A percentile compares a stretch with the other conserved stretches of the same genome.
These are phyloP conservation scores for Hermaeophaga mercurialis DNA, from an alignment of 2,888 invertebrate genomes.

Conservation along the genomic window DNA sequence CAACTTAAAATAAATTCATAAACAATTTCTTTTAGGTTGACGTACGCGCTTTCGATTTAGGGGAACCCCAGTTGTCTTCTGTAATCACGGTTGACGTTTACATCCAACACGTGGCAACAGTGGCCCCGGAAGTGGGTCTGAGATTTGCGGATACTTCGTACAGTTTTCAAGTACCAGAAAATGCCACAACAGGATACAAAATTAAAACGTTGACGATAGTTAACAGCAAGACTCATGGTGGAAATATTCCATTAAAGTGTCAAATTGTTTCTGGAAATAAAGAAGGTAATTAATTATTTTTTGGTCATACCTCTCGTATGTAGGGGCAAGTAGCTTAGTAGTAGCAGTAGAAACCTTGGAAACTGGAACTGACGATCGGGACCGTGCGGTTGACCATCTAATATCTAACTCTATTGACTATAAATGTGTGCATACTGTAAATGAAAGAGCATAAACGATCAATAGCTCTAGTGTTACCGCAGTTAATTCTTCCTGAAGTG, in stretches of 20 bases:
- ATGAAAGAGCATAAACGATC: too few relatives aligned
- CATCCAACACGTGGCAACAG: constrained; percentile 76
- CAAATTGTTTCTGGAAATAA: constrained; percentile 79
- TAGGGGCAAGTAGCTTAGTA: too few relatives aligned
- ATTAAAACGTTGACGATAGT: constrained; percentile 76
- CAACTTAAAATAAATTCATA: background rate
- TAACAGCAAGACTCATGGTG: constrained; percentile 72
- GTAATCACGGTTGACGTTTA: constrained; percentile 81
- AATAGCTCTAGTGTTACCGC: too few relatives aligned
- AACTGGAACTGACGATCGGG: too few relatives aligned
- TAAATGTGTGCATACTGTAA: too few relatives aligned
- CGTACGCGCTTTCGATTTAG: constrained; percentile 84
- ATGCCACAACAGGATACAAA: constrained; percentile 68
- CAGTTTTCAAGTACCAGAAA: constrained; percentile 81
- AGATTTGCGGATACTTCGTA: constrained; percentile 89
- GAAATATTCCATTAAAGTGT: constrained; percentile 77
- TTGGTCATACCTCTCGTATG: too few relatives aligned
- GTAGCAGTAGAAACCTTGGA: too few relatives aligned
- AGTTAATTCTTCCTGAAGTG: too few relatives aligned
- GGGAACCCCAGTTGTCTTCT: constrained; percentile 82
- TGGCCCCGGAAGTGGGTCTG: constrained; percentile 72
- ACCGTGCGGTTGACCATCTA: too few relatives aligned
- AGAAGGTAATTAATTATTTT: too few relatives aligned
- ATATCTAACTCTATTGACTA: too few relatives aligned
- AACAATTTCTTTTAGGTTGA: constrained; percentile 65